Conservation (phyloP, 2,113 vertebrate species). For the Pristiophorus japonicus region DNA sequence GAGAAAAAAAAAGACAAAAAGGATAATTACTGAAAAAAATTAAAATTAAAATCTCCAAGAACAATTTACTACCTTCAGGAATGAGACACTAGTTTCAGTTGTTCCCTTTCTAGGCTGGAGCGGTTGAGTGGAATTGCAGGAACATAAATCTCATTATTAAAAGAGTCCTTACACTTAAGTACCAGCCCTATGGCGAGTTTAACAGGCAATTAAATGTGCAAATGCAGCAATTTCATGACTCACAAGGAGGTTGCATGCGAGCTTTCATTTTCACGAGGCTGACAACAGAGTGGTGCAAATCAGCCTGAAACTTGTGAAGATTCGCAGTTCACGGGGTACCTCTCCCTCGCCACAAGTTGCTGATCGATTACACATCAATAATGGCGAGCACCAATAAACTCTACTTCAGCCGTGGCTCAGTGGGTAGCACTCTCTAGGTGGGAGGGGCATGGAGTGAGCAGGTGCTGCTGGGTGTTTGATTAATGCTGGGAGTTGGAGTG, state of each 20-base stretch:
- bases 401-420: too few relatives aligned
- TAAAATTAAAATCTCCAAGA: not conserved
- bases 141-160: not conserved
- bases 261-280: too few relatives aligned
- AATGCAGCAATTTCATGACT: not conserved
- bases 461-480: too few relatives aligned
- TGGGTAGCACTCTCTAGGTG: too few relatives aligned
- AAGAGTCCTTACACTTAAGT: not conserved
- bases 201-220: not conserved
- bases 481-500: too few relatives aligned
- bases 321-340: not conserved
- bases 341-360: not conserved
- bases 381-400: too few relatives aligned
- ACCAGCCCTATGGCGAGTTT: not conserved
- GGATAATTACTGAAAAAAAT: too few relatives aligned
- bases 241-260: too few relatives aligned
- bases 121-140: not conserved
- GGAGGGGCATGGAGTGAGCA: too few relatives aligned
- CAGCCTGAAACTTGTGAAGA: too few relatives aligned
- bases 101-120: not conserved
- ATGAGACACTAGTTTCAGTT: not conserved
- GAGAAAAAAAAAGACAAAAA: too few relatives aligned
- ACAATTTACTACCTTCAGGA: not conserved
- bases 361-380: not conserved
- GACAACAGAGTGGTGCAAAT: too few relatives aligned